Evolutionary conservation across 2,888 invertebrate species (phyloP), one percentile per base, ranked within the genome.

Genomic region (Macaria notata): DNA sequence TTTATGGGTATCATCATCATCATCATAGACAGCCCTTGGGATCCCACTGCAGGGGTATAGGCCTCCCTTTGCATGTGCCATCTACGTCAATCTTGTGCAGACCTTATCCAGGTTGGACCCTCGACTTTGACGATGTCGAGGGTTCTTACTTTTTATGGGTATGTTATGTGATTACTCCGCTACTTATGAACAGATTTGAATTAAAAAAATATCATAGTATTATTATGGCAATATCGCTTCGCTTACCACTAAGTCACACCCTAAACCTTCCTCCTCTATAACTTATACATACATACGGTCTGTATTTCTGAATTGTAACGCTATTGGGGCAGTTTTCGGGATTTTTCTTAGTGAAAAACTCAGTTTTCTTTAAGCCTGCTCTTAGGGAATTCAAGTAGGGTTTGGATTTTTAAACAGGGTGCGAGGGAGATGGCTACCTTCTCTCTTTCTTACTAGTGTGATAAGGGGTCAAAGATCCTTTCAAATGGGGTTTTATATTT

Each of bases 391-490:
- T 9, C 6, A 41, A 41, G 41, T 41, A 41, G 41, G 41, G 41
- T 41, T 41, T 41, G 41, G 41, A 41, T 41, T 41, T 41, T 41
- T 41, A 41, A 41, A n/a, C 41, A 41, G 41, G 41, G 6, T 41
- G 8, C 4, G 8, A 8, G n/a, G 9, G 9, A 41, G 38, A 19
- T 38, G 38, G 38, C 38, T 19, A 36, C 33, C 33, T 36, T 36
- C 4, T 36, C 7, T 36, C 7, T 6, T 36, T 36, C 33, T 1
- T 36, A 4, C 7, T 4, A 1, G 5, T 4, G 9, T 8, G 41
- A 8, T 4, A n/a, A 4, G 41, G 41, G 41, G 41, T 8, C 9
- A 41, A 41, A 41, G 38, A 2, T 38, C 3, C 41, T n/a, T 41
- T 41, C 9, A 8, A 9, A 36, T 38, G 38, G 38, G 38, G 38